Percentiles rank a stretch among this genome's conserved stretches.
Evolutionary conservation across 1,140 invertebrate genomes (phyloP).

Genomic region (Hylaeus anthracinus): DNA sequence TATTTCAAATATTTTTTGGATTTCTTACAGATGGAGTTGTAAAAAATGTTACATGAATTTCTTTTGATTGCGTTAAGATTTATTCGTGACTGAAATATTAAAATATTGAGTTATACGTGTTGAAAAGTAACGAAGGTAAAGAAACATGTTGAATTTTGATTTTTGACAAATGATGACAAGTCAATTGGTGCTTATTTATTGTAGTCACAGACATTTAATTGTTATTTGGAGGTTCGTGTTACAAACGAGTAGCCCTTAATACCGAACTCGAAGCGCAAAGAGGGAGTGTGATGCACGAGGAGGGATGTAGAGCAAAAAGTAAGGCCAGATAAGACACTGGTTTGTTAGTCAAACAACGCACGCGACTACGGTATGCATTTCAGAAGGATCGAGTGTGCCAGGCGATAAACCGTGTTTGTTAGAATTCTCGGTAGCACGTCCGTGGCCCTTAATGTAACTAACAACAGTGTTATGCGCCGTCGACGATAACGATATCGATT

Average conservation of each 20-base stretch:
- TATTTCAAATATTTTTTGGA: too few relatives aligned
- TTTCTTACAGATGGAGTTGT: too few relatives aligned
- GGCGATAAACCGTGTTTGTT: constrained; percentile 41
- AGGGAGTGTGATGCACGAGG: not conserved
- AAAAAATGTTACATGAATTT: too few relatives aligned
- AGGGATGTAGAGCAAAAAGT: not conserved
- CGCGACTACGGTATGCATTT: constrained; percentile 8
- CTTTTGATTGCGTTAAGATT: too few relatives aligned
- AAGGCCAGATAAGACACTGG: constrained; percentile 15
- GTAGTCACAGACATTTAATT: not conserved
- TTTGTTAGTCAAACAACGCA: constrained; percentile 39
- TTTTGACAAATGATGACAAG: too few relatives aligned
- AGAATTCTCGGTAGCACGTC: constrained; percentile 2
- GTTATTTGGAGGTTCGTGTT: not conserved
- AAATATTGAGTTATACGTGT: too few relatives aligned
- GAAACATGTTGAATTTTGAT: too few relatives aligned
- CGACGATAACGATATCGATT: not conserved
- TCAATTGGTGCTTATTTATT: too few relatives aligned
- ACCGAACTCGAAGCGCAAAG: not conserved
- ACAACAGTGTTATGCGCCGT: not conserved
- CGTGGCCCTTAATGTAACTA: constrained; percentile 14
- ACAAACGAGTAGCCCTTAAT: not conserved
- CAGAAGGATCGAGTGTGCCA: not conserved
- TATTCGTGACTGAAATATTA: too few relatives aligned
- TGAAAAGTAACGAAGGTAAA: too few relatives aligned